Base-by-base conservation (phyloP, 2,797 vertebrate genomes). In the Micropoecilia bifurca region DNA sequence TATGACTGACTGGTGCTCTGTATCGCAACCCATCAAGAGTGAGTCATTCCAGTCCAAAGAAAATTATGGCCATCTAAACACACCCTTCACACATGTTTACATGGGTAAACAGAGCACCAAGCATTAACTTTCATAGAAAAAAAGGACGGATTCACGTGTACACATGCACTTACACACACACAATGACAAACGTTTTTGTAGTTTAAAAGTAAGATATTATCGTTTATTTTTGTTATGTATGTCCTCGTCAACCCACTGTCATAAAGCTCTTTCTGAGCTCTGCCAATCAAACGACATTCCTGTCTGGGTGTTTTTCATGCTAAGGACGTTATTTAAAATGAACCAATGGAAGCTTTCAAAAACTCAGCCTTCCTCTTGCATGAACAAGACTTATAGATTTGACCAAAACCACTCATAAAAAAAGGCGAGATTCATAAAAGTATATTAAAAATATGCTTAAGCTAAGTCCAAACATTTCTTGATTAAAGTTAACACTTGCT, bases 1-100 rank as follows among this genome's bases (percentile, higher is more conserved):
- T 82, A 90, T 86, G 90, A 90, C 88, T 86, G 90, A 90, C 88
- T 88, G 68, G 79, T 89, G 88, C 82, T 43, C 78, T 89, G 89
- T 88, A 88, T 90, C 83, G 25, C 86, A 93, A 90, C 92, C 87
- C 89, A 92, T 92, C 86, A 87, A 77, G 76, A 75, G 33, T 94
- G 93, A 93, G 85, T 93, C 93, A 94, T 86, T 83, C 75, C 78
- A 73, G 84, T 89, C 86, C 88, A 76, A 90, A 77, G 86, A 90
- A 91, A 87, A 84, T 85, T 84, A 90, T 83, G 83, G 87, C 87
- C 74, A 87, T 74, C 76, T 88, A 91, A 90, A 94, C 88, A 92
- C 83, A 82, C 84, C 84, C 83, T 80, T 77, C 77, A 57, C 83
- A 87, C 77, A 84, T 75, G 81, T 77, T 80, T 76, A 81, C 77